Evolutionary conservation across 1,140 invertebrate genomes (phyloP), one percentile per base, ranked within the genome.

Genomic region (Triops longicaudatus): DNA sequence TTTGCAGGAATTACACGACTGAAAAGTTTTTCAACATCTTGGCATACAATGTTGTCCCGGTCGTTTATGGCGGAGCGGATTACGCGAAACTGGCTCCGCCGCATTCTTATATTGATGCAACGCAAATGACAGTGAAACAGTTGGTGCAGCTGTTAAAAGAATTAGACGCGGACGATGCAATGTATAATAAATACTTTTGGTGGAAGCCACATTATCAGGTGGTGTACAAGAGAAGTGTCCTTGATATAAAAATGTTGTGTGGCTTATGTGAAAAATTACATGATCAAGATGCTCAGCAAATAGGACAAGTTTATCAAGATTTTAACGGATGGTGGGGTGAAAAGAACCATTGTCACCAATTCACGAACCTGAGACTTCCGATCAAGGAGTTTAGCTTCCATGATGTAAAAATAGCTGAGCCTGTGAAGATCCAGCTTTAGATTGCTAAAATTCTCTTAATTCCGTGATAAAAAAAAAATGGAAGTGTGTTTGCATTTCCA

Each of bases 171-270:
- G 83, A 85, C 73, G 82, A 83, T 76, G 80, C 79, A 17, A 75
- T 81, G 3, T 85, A 85, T 79, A 84, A 84, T 76, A 80, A 83
- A 76, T 86, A 85, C 76, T 86, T 86, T 78, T 41, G 72, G 75
- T 86, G 83, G 84, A 85, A 83, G 27, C 12, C 22, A 11, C 41
- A 37, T 1, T 75, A 75, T 22, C 4, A 44, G 10, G 43, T 75
- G 17, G 27, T 31, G 14, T 41, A 44, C 26, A 27, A 27, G 41
- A 75, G 27, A 28, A 26, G 37, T 11, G 37, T n/a, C 31, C 14
- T 63, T 6, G 50, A 63, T 22, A 22, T 63, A 63, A 17, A 63
- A 10, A 63, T 63, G 73, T 1, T 74, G 73, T 74, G 73, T 74
- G 73, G 27, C 26, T 74, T 74, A 26, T 74, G 73, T 28, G 73